Evolutionary conservation across 2,113 vertebrate species (phyloP), one percentile per base, ranked within the genome.

Genomic region (Stictonetta naevosa): DNA sequence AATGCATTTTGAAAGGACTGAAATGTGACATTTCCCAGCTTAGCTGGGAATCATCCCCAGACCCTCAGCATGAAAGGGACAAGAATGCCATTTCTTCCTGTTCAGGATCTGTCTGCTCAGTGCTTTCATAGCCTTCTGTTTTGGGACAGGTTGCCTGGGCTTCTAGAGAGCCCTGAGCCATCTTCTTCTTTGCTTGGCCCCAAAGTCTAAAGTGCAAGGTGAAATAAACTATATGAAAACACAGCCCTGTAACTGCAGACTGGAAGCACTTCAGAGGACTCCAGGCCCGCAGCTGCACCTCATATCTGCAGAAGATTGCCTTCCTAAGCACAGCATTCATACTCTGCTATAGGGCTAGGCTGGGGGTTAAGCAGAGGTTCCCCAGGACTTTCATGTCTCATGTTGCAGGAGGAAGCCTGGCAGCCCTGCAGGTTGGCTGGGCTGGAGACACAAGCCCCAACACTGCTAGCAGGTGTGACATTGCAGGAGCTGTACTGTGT

Each of bases 281-380:
- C 31, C 59, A 74, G 21, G 13, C 7, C 21, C n/a, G 42, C 16
- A 10, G 20, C 2, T 74, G 52, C 25, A 75, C 40, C 16, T 63
- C 40, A 2, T n/a, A 63, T 2, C 31, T 67, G 10, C 1, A 0
- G 0, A 0, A 46, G 68, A 6, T 3, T 81, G 38, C 62, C 36
- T 38, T 67, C 31, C 66, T 22, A 33, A 46, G 26, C 60, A 84
- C 26, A 29, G 8, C 12, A 76, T 69, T 74, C 36, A 11, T 4
- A 10, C 5, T 69, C 10, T 90, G 38, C 13, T 81, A 46, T 33
- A 40, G 46, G 15, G 3, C 11, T 34, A 50, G 31, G 16, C 21
- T 33, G 9, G 22, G 17, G 11, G 6, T 31, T 48, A 85, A 81
- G 16, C 52, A 88, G 31, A 50, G 8, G 8, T 40, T 11, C n/a